A percentile compares a stretch with the other conserved stretches of the same genome.
Conservation (phyloP, 2,888 invertebrate genomes). For the Brassicogethes aeneus region DNA sequence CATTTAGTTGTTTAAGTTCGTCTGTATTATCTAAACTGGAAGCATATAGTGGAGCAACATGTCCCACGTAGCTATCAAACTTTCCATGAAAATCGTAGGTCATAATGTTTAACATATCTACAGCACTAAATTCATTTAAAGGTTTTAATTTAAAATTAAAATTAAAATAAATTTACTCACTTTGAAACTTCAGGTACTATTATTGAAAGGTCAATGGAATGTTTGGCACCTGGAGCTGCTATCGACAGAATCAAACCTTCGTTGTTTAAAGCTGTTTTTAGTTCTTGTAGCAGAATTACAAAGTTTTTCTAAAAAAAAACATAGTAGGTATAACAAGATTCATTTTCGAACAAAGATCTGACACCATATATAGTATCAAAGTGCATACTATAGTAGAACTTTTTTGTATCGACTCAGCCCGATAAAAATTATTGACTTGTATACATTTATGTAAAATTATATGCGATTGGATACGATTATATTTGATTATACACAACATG, state of each 20-base stretch:
- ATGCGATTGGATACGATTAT: too few relatives aligned
- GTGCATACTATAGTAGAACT: too few relatives aligned
- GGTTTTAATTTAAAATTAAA: too few relatives aligned
- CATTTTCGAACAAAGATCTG: too few relatives aligned
- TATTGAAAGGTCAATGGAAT: conserved; percentile 24
- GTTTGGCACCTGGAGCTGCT: conserved; percentile 26
- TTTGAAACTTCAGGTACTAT: conserved; percentile 21
- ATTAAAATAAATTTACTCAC: too few relatives aligned
- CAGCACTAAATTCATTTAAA: conserved; percentile 16
- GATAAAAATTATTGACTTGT: too few relatives aligned
- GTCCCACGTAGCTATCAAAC: conserved; percentile 54
- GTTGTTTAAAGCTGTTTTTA: conserved; percentile 20
- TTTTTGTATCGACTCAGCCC: too few relatives aligned
- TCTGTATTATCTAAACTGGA: conserved; percentile 37
- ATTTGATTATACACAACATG: too few relatives aligned
- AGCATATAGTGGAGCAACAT: conserved; percentile 54
- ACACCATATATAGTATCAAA: too few relatives aligned
- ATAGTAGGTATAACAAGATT: too few relatives aligned
- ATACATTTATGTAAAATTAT: too few relatives aligned
- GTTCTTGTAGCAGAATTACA: conserved; percentile 21
- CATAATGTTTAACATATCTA: conserved; percentile 40
- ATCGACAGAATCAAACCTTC: conserved; percentile 24
- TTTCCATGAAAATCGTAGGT: conserved; percentile 55
- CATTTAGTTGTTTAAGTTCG: conserved; percentile 16
- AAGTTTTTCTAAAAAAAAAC: conserved; percentile 28